Evolutionary conservation across 2,113 vertebrate genomes (phyloP), one percentile per base, ranked within the genome.

Genomic region (Solea solea): DNA sequence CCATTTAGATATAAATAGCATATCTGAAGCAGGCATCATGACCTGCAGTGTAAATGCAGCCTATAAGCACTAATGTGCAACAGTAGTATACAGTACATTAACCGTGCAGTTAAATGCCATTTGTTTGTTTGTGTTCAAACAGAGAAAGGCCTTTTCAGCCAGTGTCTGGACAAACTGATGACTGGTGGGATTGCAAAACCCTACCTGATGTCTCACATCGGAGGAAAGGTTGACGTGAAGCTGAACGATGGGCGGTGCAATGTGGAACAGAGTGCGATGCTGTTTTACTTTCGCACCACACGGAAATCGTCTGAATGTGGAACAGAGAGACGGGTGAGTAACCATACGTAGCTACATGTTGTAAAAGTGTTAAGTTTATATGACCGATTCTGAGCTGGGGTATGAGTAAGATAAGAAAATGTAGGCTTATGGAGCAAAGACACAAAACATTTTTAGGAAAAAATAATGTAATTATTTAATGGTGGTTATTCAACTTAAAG

Each of bases 121-220:
- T 15, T 40, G 15, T n/a, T 46, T 7, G 0, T 21, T 40, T 5
- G 12, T 4, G 10, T 52, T 66, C 11, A 42, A 60, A 64, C 83
- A 94, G 93, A 91, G 62, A 86, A 77, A 2, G 93, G 93, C 2
- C 75, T 91, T 68, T 92, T 89, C 86, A 89, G 83, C 25, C 81
- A 63, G 50, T 93, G 92, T 70, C 65, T 81, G 76, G 63, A 84
- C 8, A 80, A 76, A 41, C 9, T 80, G n/a, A 68, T 92, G 60
- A 72, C 51, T 2, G 90, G 91, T 3, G 90, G 81, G 2, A 65
- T 94, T 39, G 82, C 91, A 0, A 92, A 91, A n/a, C 55, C 82
- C n/a, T 92, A 90, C 81, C 75, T 94, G 65, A 71, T 9, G 0
- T 74, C 74, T 28, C 41, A 60, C 42, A 51, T 91, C 1, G 78